Base-by-base conservation (phyloP, 2,113 vertebrate species). In the Microtus pennsylvanicus region DNA sequence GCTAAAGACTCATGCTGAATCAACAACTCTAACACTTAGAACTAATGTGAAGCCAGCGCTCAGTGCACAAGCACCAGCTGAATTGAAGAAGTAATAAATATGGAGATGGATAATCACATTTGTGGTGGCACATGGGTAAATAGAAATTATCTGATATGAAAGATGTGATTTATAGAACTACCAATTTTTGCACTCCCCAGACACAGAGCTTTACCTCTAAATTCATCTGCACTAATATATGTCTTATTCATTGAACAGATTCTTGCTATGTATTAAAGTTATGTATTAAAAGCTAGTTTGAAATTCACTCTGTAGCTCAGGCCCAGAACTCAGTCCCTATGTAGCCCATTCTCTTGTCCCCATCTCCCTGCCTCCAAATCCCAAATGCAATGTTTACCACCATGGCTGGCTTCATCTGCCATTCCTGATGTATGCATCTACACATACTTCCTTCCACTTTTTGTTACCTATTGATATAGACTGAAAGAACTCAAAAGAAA, bases 401-500 rank as follows among this genome's bases (percentile, higher is more conserved):
- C 47, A 52, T 24, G 42, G 4, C 7, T 69, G 61, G 72, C 33
- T 78, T 75, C 4, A 72, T 63, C 58, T 83, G 52, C 22, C 30
- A 33, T 35, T 70, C 9, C 83, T 70, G 19, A 76, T 65, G 47
- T 38, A 42, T 28, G 78, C 12, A 81, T 77, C 24, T 47, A 2
- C 28, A 5, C n/a, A 33, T 21, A 67, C 72, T 17, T 65, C 8
- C n/a, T 87, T 2, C 0, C 0, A 70, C n/a, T 80, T 90, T 77
- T 63, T 58, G 28, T 52, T 55, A 45, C 16, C 21, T 92, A 55
- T 26, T 95, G 5, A 65, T 22, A 47, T 13, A 26, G 21, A 75
- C 8, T 28, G 33, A 63, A 91, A 87, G 14, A 96, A 78, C 87
- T 2, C 10, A 24, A 82, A 80, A 67, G 16, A 96, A 93, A 86